Evolutionary conservation across 1,140 invertebrate genomes (phyloP).

Genomic region (Dendrolimus kikuchii): DNA sequence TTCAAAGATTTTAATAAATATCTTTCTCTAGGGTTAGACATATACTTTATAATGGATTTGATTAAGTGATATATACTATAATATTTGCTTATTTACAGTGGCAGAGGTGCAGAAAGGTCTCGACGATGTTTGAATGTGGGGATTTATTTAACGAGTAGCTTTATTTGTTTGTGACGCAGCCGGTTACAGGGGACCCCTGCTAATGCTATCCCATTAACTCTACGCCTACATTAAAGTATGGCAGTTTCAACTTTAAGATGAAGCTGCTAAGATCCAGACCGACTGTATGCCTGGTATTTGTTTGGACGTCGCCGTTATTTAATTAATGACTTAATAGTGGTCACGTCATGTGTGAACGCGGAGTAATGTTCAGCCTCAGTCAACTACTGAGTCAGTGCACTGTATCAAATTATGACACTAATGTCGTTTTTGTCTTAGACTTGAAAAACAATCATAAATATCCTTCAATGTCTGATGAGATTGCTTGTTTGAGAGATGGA

Average conservation of each 20-base stretch:
- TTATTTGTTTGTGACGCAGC: slow-evolving; percentile 35
- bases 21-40: too few relatives aligned
- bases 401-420: background rate
- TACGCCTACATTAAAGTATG: slow-evolving; percentile 21
- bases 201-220: slow-evolving; percentile 39
- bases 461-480: too few relatives aligned
- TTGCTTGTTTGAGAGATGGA: too few relatives aligned
- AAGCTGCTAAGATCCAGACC: slow-evolving; percentile 10
- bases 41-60: too few relatives aligned
- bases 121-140: slow-evolving; percentile 35
- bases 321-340: slow-evolving; percentile 41
- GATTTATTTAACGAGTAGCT: slow-evolving; percentile 44
- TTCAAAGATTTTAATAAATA: too few relatives aligned
- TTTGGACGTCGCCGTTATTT: slow-evolving; percentile 22
- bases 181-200: slow-evolving; percentile 23
- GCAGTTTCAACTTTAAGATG: slow-evolving; percentile 30
- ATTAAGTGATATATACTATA: slow-evolving; percentile 10
- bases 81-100: slow-evolving; percentile 31
- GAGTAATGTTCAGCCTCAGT: slow-evolving; percentile 25
- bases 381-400: background rate
- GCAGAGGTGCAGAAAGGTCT: slow-evolving; percentile 38
- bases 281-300: slow-evolving; percentile 5
- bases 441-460: too few relatives aligned
- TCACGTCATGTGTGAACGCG: slow-evolving; percentile 21
- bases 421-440: too few relatives aligned